Evolutionary conservation across 2,113 vertebrate species (phyloP).

Genomic region (Cebus imitator): DNA sequence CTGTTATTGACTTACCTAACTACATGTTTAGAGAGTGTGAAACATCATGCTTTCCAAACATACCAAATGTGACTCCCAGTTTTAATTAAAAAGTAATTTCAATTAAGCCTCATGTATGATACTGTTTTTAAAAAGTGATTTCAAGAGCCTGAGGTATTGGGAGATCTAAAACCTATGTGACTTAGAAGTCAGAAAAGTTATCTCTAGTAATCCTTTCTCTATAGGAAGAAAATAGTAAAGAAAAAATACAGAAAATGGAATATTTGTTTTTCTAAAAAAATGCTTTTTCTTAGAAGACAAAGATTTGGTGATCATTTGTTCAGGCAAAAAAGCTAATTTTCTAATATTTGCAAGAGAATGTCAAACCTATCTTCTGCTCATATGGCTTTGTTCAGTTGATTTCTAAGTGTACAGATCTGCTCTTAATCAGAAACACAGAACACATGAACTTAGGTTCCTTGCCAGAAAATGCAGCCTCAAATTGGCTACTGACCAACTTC

Average conservation of each 20-base stretch:
- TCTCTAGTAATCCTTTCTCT: neutral
- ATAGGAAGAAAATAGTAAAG: neutral
- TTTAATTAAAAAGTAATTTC: neutral
- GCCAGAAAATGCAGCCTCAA: conserved; percentile 48
- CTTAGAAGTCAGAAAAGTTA: neutral
- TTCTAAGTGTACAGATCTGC: neutral
- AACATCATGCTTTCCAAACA: neutral
- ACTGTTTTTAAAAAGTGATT: neutral
- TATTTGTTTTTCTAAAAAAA: neutral
- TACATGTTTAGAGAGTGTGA: neutral
- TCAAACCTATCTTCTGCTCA: neutral
- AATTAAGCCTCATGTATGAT: neutral
- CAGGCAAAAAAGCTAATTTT: neutral
- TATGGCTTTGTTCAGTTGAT: neutral
- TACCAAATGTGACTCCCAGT: neutral
- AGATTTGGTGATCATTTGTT: neutral
- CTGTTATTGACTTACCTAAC: neutral
- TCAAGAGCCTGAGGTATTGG: neutral
- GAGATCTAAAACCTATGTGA: neutral
- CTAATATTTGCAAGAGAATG: conserved; percentile 29
- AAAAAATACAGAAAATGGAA: neutral
- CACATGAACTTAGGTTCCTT: neutral
- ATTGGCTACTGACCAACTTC: conserved; percentile 49
- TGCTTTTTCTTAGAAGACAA: neutral
- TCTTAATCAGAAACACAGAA: conserved; percentile 54